Conservation (phyloP, 2,113 vertebrate genomes). For the Carlito syrichta region DNA sequence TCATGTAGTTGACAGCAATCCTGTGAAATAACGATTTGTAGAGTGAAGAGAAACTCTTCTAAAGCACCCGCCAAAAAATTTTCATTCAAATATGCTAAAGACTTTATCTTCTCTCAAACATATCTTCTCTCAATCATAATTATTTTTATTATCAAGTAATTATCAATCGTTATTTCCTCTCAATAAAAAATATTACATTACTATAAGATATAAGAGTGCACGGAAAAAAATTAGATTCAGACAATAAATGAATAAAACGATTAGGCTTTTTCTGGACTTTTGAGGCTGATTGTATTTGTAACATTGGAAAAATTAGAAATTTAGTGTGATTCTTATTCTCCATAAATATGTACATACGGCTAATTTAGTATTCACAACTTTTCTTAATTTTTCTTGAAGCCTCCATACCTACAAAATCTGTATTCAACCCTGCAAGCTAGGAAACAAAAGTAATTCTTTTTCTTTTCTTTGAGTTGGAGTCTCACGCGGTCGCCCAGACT, state of each 20-base stretch:
- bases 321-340: background rate
- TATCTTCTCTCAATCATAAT: no score
- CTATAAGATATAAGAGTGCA: background rate
- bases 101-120: background rate
- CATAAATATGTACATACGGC: background rate
- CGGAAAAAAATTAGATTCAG: background rate
- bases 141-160: no score
- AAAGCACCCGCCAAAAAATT: background rate
- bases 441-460: constrained; percentile 12
- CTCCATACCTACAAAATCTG: background rate
- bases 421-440: background rate
- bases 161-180: background rate
- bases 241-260: background rate
- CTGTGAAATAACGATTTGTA: background rate
- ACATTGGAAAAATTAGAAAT: background rate
- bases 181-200: background rate
- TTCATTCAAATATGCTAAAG: background rate
- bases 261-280: background rate
- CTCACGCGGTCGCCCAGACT: no score
- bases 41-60: background rate
- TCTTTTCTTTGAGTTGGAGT: no score
- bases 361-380: background rate
- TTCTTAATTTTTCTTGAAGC: background rate
- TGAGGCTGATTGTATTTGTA: background rate
- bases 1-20: background rate